Evolutionary conservation across 2,797 vertebrate species (phyloP).

Genomic region (Lithobates sylvaticus): DNA sequence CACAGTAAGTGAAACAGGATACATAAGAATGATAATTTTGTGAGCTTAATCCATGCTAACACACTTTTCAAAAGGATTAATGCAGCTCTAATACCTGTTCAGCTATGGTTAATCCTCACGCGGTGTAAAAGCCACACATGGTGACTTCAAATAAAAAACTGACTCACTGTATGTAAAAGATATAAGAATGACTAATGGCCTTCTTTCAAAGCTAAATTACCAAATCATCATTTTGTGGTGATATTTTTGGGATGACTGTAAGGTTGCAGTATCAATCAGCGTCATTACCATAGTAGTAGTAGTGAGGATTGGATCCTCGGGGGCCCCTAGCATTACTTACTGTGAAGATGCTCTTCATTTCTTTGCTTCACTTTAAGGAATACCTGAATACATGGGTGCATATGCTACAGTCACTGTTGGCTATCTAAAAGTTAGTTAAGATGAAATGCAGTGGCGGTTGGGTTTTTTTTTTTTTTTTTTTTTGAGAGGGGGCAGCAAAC

Average conservation of each 20-base stretch:
- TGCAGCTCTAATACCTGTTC: neutral
- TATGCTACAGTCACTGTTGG: too few relatives aligned
- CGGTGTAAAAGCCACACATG: neutral
- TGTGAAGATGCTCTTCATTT: too few relatives aligned
- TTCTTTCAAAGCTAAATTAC: neutral
- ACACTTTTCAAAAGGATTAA: constrained; percentile 25
- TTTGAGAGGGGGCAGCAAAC: too few relatives aligned
- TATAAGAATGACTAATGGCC: neutral
- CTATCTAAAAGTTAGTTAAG: too few relatives aligned
- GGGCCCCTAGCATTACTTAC: too few relatives aligned
- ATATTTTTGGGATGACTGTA: neutral
- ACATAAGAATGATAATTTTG: neutral
- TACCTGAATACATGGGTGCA: too few relatives aligned
- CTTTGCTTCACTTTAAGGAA: too few relatives aligned
- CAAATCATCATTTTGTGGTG: neutral
- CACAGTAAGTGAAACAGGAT: constrained; percentile 12
- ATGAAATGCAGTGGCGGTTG: too few relatives aligned
- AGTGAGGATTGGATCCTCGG: too few relatives aligned
- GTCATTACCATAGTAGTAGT: too few relatives aligned
- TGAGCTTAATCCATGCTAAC: neutral
- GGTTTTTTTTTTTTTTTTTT: too few relatives aligned
- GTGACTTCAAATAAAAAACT: neutral
- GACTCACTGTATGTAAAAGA: neutral
- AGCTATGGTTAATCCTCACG: neutral
- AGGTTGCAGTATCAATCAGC: too few relatives aligned